A percentile compares a stretch with the other conserved stretches of the same genome.
Conservation (phyloP, 1,140 invertebrate genomes). For the Argopecten irradians region DNA sequence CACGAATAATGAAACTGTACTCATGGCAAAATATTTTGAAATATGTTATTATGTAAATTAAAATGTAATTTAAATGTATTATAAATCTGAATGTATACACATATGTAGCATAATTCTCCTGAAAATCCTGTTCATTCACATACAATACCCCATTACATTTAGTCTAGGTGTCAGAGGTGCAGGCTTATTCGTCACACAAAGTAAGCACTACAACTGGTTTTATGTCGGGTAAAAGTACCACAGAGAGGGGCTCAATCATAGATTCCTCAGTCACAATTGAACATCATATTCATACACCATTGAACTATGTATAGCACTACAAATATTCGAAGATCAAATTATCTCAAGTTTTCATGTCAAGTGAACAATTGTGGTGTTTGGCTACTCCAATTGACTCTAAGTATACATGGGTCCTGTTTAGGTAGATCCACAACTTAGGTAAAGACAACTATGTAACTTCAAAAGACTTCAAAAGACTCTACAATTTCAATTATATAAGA, state of each 20-base stretch:
- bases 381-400: background rate
- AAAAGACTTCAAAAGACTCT: background rate
- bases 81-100: background rate
- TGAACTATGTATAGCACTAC: background rate
- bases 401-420: background rate
- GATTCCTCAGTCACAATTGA: background rate
- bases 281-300: background rate
- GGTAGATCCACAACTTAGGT: background rate
- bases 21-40: too few relatives aligned
- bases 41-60: background rate
- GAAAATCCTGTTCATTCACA: background rate
- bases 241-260: background rate
- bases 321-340: slow-evolving; percentile 3
- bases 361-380: slow-evolving; percentile 14
- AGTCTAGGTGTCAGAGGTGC: background rate
- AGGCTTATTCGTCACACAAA: background rate
- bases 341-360: slow-evolving; percentile 10
- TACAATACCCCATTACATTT: background rate
- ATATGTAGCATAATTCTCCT: background rate
- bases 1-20: too few relatives aligned
- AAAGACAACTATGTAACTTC: background rate
- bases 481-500: background rate
- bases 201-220: background rate
- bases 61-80: background rate
- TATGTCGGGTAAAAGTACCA: background rate